Conservation (phyloP, 2,888 invertebrate species). For the Isoperla grammatica region DNA sequence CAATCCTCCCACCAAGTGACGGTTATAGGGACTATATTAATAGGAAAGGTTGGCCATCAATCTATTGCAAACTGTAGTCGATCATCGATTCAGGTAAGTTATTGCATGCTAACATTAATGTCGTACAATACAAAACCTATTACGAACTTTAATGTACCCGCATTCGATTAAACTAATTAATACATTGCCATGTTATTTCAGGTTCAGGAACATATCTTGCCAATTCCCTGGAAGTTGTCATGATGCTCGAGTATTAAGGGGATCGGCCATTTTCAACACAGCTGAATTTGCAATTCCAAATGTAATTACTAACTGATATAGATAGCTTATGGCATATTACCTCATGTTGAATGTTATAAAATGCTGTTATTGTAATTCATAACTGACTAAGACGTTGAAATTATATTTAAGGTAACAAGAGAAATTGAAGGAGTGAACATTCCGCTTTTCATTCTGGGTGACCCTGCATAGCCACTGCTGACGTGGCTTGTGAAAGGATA, state of each 20-base stretch:
- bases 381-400: background rate
- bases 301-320: too few species aligned
- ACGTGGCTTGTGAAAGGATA: conserved; percentile 34
- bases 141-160: too few species aligned
- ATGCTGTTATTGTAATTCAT: background rate
- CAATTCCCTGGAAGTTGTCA: conserved; percentile 19
- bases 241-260: conserved; percentile 2
- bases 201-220: conserved; percentile 19
- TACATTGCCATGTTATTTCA: conserved; percentile 11
- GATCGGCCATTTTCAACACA: background rate
- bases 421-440: conserved; percentile 24
- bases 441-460: conserved; percentile 32
- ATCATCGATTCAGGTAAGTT: conserved; percentile 28
- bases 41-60: conserved; percentile 32
- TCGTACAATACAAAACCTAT: too few species aligned
- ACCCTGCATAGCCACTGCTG: conserved; percentile 33
- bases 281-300: too few species aligned
- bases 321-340: too few species aligned
- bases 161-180: too few species aligned
- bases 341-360: too few species aligned
- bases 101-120: background rate
- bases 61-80: conserved; percentile 33
- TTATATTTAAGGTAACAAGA: background rate
- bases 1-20: conserved; percentile 29
- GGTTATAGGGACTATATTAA: conserved; percentile 32